phyloP scores from a whole-genome alignment of 1,140 invertebrate species.

The Araneus ventricosus region DNA sequence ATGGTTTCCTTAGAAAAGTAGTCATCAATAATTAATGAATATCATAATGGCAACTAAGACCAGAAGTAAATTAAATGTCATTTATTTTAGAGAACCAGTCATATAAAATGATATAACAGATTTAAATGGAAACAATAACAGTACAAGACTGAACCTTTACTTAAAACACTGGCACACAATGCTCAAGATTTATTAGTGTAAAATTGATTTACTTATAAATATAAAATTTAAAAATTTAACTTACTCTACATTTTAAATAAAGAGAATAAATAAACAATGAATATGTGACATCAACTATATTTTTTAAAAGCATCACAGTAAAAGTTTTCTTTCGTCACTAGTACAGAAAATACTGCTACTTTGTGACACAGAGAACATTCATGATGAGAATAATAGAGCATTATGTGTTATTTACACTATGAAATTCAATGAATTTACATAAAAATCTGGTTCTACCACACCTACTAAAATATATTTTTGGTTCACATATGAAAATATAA shows the following conservation, averaged over 20 bases:
- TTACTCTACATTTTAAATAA: neutral
- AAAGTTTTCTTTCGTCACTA: neutral
- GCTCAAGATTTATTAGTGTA: neutral
- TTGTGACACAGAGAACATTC: neutral
- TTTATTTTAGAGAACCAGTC: neutral
- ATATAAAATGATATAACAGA: slow-evolving; percentile 5
- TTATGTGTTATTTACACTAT: neutral
- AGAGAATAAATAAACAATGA: slow-evolving; percentile 1
- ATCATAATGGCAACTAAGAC: neutral
- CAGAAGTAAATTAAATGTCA: neutral
- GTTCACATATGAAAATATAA: too few relatives aligned
- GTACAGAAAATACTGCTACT: neutral
- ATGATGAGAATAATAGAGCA: neutral
- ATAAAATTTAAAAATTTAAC: neutral
- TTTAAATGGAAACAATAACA: neutral
- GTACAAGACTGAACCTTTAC: neutral
- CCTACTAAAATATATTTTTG: too few relatives aligned
- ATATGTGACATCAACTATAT: neutral
- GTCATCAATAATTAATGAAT: neutral
- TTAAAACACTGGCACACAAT: neutral
- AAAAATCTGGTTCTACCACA: too few relatives aligned
- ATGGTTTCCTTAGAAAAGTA: too few relatives aligned
- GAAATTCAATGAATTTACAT: neutral
- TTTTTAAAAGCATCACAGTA: neutral
- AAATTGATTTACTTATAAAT: neutral